These are phyloP conservation scores for Neodiprion fabricii DNA, from an alignment of 1,140 invertebrate genomes.

Conservation along the genomic window DNA sequence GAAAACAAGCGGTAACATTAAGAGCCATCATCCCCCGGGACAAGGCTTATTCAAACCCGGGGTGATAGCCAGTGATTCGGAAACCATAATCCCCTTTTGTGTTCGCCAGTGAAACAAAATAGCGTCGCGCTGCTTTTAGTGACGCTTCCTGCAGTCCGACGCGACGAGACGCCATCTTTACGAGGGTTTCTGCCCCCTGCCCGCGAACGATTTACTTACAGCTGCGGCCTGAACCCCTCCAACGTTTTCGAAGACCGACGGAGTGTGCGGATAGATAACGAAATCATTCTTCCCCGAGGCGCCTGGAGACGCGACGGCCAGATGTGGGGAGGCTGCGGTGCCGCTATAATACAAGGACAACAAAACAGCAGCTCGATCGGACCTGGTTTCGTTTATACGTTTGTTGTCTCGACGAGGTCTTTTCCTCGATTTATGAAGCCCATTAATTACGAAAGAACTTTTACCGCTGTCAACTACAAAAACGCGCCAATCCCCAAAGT, in stretches of 20 bases:
- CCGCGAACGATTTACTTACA: not conserved
- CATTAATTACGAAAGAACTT: too few relatives aligned
- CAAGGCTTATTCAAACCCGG: slow-evolving; percentile 16
- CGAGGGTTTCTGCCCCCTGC: not conserved
- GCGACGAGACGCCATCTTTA: not conserved
- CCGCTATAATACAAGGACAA: too few relatives aligned
- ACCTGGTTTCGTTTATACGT: too few relatives aligned
- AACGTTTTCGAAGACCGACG: not conserved
- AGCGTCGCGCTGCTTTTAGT: slow-evolving; percentile 21
- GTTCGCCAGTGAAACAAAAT: slow-evolving; percentile 43
- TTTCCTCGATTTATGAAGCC: too few relatives aligned
- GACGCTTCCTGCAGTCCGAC: not conserved
- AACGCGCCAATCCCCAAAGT: too few relatives aligned
- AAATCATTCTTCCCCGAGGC: not conserved
- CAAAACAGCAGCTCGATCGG: too few relatives aligned
- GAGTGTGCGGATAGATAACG: not conserved
- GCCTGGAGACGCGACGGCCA: not conserved
- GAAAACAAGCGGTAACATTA: slow-evolving; percentile 11
- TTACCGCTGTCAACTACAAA: too few relatives aligned
- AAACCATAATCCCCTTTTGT: slow-evolving; percentile 50
- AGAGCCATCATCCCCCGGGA: not conserved
- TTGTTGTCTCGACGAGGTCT: too few relatives aligned
- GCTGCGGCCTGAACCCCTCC: not conserved
- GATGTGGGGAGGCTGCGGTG: too few relatives aligned
- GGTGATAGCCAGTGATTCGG: slow-evolving; percentile 42